phyloP scores from a whole-genome alignment of 2,113 vertebrate species.

The Pimephales promelas region DNA sequence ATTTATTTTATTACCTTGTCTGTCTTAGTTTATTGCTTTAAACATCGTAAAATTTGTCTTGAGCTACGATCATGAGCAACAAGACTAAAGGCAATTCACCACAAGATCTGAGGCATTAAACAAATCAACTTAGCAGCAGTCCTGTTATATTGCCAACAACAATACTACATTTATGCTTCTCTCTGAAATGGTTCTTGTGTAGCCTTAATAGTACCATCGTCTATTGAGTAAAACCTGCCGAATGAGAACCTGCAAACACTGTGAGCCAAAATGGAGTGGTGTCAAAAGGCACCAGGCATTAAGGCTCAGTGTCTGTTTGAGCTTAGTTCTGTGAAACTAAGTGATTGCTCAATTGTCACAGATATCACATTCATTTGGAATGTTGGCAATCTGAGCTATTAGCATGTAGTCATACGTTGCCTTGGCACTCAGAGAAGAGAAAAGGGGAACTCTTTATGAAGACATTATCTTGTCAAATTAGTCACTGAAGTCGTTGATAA shows the following conservation, averaged over 20 bases:
- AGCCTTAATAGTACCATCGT: slow-evolving; percentile 1
- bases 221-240: slow-evolving; percentile 3
- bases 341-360: slow-evolving; percentile 24
- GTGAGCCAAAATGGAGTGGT: slow-evolving; percentile 24
- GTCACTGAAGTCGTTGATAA: slow-evolving; percentile 18
- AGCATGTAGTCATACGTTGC: not conserved
- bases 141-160: slow-evolving; percentile 3
- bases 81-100: slow-evolving; percentile 15
- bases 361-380: slow-evolving; percentile 23
- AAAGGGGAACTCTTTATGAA: slow-evolving; percentile 38
- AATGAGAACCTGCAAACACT: slow-evolving; percentile 1
- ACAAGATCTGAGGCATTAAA: slow-evolving; percentile 18
- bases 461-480: slow-evolving; percentile 58
- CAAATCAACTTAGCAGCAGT: slow-evolving; percentile 16
- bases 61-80: slow-evolving; percentile 18
- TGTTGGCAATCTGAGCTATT: not conserved
- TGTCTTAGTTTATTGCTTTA: slow-evolving; percentile 8
- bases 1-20: slow-evolving; percentile 25
- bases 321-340: slow-evolving; percentile 18
- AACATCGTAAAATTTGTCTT: slow-evolving; percentile 25
- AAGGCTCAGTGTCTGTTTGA: slow-evolving; percentile 15
- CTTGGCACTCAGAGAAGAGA: slow-evolving; percentile 6
- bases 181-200: slow-evolving; percentile 6
- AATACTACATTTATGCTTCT: slow-evolving; percentile 12
- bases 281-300: slow-evolving; percentile 14